Conservation (phyloP, 2,113 vertebrate species). For the Leptobrachium leishanense region DNA sequence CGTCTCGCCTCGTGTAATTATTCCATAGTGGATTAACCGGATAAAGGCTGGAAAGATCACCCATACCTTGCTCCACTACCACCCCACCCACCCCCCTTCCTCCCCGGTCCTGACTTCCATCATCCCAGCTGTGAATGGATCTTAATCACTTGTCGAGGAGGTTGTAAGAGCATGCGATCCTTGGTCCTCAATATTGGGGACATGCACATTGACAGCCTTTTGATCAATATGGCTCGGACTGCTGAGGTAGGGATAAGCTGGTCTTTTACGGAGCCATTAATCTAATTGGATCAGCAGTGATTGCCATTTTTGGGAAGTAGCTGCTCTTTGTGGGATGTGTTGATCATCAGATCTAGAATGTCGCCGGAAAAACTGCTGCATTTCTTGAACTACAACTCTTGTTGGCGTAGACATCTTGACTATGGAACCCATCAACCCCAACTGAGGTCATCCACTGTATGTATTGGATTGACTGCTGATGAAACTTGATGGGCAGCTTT, state of each 20-base stretch:
- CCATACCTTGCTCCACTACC: no score
- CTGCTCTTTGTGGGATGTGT: neutral
- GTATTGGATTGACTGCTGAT: no score
- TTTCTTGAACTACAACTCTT: neutral
- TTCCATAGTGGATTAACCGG: neutral
- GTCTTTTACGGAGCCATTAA: constrained; percentile 23
- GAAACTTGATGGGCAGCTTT: no score
- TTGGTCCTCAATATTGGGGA: no score
- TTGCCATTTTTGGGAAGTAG: constrained; percentile 15
- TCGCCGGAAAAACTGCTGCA: neutral
- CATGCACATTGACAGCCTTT: no score
- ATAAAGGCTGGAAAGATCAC: neutral
- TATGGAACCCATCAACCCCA: no score
- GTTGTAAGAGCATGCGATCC: no score
- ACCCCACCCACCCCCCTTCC: no score
- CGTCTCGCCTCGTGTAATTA: neutral
- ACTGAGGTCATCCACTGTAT: no score
- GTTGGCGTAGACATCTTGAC: neutral
- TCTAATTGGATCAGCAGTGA: constrained; percentile 19
- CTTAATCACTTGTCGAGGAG: no score
- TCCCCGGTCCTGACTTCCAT: no score
- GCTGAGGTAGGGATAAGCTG: neutral
- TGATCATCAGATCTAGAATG: neutral
- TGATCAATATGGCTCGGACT: constrained; percentile 1
- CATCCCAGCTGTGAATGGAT: no score